Evolutionary conservation across 2,888 invertebrate species (phyloP), one percentile per base, ranked within the genome.

Genomic region (Eretmocerus hayati): DNA sequence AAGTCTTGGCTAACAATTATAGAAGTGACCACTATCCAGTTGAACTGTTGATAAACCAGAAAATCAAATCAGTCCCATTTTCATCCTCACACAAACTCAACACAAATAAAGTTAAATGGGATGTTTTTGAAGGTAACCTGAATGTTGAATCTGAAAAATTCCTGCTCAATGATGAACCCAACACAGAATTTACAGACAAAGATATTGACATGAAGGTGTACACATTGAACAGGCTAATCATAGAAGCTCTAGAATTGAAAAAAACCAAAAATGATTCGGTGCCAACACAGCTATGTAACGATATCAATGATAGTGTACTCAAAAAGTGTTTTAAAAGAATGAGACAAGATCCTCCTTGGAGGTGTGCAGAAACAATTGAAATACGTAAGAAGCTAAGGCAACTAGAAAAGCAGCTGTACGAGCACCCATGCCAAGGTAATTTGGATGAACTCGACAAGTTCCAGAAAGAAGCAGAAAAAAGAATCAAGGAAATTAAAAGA

Each of bases 401-500:
- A 19, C 19, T 22, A 19, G 19, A 6, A 6, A 13, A 16, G 19
- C 2, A 16, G 3, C 15, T 44, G 4, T 30, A 37, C 1, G 30
- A 44, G 31, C 32, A 44, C 4, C 44, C 44, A 1, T 37, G 13
- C 3, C 3, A 19, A 15, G 30, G 26, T 15, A 37, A 44, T 15
- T n/a, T 37, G 2, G 16, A 30, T 20, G 20, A n/a, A 1, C 13
- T 37, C 13, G 33, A 20, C 2, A 18, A 30, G 9, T 15, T 6
- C 5, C 18, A 36, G 15, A 8, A 18, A 3, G 13, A 6, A 8
- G 8, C 13, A 6, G 36, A 26, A 22, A 43, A 23, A 6, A 13
- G 19, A 13, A 8, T 43, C 23, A 23, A n/a, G n/a, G 18, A 36
- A n/a, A 43, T 43, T 2, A 43, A 43, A n/a, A 43, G 6, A 8